phyloP scores from a whole-genome alignment of 2,888 invertebrate species.

The Sinotaia quadrata region DNA sequence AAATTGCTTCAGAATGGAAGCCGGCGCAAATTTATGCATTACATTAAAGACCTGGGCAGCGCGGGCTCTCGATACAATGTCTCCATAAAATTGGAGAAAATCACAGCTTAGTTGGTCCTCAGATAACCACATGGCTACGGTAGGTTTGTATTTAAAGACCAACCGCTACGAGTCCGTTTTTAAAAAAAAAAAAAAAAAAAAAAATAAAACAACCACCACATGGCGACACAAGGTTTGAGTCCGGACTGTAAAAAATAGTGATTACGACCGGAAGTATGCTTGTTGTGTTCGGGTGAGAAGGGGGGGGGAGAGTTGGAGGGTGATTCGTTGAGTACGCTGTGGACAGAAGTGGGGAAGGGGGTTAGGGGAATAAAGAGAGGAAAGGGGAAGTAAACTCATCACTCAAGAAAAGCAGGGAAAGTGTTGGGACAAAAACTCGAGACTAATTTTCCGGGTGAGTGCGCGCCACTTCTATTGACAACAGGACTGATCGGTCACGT shows the following conservation, averaged over 20 bases:
- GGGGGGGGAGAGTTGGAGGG: background rate
- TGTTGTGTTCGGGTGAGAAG: background rate
- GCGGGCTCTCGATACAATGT: slow-evolving; percentile 29
- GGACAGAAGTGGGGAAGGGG: background rate
- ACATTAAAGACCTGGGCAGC: slow-evolving; percentile 36
- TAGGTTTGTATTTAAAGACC: slow-evolving; percentile 6
- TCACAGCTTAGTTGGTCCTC: slow-evolving; percentile 29
- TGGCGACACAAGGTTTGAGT: too few relatives aligned
- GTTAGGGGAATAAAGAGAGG: slow-evolving; percentile 1
- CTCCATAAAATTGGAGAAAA: slow-evolving; percentile 28
- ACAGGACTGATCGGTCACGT: background rate
- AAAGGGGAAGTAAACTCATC: too few relatives aligned
- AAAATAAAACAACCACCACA: too few relatives aligned
- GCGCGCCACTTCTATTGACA: background rate
- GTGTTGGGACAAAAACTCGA: background rate
- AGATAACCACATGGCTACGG: slow-evolving; percentile 25
- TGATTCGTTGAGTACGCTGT: background rate
- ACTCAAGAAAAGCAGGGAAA: too few relatives aligned
- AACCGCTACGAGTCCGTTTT: background rate
- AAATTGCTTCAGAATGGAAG: slow-evolving; percentile 54
- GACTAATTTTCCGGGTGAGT: background rate
- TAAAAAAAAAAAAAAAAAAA: too few relatives aligned
- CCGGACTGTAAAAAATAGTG: too few relatives aligned
- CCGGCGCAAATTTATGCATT: slow-evolving; percentile 36
- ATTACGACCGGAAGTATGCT: too few relatives aligned